Conservation (phyloP, 2,888 invertebrate species). For the Phortica magna region DNA sequence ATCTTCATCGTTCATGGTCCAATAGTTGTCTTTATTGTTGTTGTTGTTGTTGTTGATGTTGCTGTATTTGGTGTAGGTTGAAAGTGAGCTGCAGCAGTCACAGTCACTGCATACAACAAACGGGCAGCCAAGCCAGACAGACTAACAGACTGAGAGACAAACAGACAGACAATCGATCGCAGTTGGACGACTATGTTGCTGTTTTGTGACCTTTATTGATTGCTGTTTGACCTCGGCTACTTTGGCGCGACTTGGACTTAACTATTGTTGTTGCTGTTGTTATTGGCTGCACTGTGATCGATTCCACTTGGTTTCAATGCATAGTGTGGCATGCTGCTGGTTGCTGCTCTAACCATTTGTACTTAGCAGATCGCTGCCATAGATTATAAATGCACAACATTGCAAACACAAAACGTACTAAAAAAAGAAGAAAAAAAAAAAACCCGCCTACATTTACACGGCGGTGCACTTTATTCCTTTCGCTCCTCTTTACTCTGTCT, state of each 20-base stretch:
- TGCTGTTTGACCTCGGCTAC: slow-evolving; percentile 74
- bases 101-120: slow-evolving; percentile 12
- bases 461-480: slow-evolving; percentile 60
- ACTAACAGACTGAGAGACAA: not conserved
- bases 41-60: not conserved
- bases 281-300: slow-evolving; percentile 32
- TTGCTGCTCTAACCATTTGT: slow-evolving; percentile 68
- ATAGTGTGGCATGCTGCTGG: slow-evolving; percentile 41
- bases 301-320: slow-evolving; percentile 11
- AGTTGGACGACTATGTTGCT: not conserved
- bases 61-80: not conserved
- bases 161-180: slow-evolving; percentile 27
- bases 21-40: not conserved
- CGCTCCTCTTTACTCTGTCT: slow-evolving; percentile 43
- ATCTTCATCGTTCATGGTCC: slow-evolving; percentile 67
- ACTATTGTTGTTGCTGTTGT: slow-evolving; percentile 45
- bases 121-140: no score
- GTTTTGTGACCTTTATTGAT: slow-evolving; percentile 73
- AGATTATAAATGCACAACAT: slow-evolving; percentile 53
- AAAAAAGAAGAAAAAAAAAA: not conserved
- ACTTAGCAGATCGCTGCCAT: slow-evolving; percentile 64
- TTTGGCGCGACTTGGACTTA: slow-evolving; percentile 33
- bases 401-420: slow-evolving; percentile 7
- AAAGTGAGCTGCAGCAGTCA: slow-evolving; percentile 36
- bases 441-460: slow-evolving; percentile 41